These are phyloP conservation scores for Geococcyx californianus DNA, from an alignment of 2,113 vertebrate species.

Conservation along the genomic window DNA sequence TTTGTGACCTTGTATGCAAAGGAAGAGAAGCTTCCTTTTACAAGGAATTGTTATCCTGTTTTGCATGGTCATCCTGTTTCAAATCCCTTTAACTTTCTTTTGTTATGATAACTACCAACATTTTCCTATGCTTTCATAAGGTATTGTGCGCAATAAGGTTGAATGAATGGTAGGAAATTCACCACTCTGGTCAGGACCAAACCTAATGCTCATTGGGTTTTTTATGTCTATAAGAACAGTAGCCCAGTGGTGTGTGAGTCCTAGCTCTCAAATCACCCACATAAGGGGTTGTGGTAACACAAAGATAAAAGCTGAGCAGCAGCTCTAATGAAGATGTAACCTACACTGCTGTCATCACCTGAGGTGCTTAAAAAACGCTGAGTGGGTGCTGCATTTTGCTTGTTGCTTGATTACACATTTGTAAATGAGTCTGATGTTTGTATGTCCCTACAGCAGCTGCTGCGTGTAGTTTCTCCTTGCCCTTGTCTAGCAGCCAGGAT, in stretches of 20 bases:
- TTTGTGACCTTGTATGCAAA: neutral
- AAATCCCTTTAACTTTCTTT: neutral
- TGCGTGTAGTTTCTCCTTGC: neutral
- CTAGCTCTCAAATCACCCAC: neutral
- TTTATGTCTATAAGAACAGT: neutral
- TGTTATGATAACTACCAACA: neutral
- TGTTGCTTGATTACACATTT: neutral
- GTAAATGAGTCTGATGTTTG: neutral
- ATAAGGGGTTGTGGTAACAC: neutral
- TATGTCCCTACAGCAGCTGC: slow-evolving; percentile 21
- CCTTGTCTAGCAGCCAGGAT: slow-evolving; percentile 22
- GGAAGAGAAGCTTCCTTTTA: neutral
- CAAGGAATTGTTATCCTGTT: neutral
- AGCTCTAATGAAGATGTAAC: neutral
- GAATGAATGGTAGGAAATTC: neutral
- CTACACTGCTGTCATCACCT: neutral
- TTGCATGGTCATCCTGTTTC: neutral
- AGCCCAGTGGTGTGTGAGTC: neutral
- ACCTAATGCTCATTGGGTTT: neutral
- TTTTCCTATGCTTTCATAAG: neutral
- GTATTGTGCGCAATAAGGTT: neutral
- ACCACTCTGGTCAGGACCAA: neutral
- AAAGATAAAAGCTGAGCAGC: neutral
- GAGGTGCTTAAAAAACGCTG: neutral
- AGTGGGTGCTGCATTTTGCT: neutral